A percentile compares a stretch with the other conserved stretches of the same genome.
Evolutionary conservation across 1,140 invertebrate species (phyloP).

Genomic region (Sminthurides bifidus): DNA sequence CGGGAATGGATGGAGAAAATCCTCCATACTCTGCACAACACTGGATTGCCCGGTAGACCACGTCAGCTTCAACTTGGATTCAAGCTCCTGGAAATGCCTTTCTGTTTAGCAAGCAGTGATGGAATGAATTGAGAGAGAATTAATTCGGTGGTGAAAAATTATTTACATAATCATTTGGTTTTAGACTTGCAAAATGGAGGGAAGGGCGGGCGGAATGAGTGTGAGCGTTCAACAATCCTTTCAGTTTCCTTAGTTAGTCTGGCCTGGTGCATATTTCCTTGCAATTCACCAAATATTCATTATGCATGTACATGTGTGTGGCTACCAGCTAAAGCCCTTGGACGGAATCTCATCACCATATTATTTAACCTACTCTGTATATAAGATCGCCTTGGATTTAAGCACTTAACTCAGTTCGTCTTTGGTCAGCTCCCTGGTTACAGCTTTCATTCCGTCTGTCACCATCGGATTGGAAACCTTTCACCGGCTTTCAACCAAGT

Average conservation of each 20-base stretch:
- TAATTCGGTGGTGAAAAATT: slow-evolving; percentile 12
- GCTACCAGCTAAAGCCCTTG: no score
- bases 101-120: no score
- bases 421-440: neutral
- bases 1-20: no score
- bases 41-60: no score
- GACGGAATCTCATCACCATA: slow-evolving; percentile 13
- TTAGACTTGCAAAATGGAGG: slow-evolving; percentile 12
- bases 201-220: neutral
- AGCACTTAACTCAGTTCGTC: slow-evolving; percentile 7
- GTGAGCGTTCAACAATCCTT: slow-evolving; percentile 10
- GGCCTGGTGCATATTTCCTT: no score
- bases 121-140: no score
- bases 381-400: slow-evolving; percentile 3
- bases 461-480: neutral
- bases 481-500: neutral
- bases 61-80: no score
- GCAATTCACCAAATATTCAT: no score
- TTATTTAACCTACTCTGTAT: slow-evolving; percentile 10
- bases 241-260: no score
- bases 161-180: slow-evolving; percentile 11
- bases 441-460: neutral
- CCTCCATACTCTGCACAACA: no score
- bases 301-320: no score
- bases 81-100: no score